Evolutionary conservation across 2,888 invertebrate species (phyloP).

Genomic region (Bugula neritina): DNA sequence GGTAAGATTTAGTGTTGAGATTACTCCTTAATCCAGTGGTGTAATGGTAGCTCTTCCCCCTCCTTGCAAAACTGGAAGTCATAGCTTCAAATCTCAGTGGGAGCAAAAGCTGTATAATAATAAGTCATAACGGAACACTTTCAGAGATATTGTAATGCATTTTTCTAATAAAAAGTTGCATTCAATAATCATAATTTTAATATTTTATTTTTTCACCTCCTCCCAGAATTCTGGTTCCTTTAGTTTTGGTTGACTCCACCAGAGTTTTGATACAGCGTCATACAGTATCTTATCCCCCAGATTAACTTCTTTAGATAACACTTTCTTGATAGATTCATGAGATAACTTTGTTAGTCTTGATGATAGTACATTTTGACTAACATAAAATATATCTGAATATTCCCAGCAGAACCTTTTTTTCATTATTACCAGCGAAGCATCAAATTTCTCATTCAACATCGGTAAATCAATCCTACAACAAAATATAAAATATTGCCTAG

Average conservation of each 20-base stretch:
- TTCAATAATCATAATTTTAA: too few relatives aligned
- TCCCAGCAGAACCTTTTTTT: not conserved
- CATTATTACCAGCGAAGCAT: slow-evolving; percentile 9
- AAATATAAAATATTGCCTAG: not conserved
- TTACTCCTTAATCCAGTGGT: too few relatives aligned
- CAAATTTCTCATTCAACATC: slow-evolving; percentile 4
- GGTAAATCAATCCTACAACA: not conserved
- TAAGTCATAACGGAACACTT: too few relatives aligned
- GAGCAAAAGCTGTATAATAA: too few relatives aligned
- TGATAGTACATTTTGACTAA: not conserved
- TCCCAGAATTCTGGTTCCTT: slow-evolving; percentile 1
- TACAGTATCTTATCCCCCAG: slow-evolving; percentile 13
- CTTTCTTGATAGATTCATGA: not conserved
- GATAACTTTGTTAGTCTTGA: not conserved
- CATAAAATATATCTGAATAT: slow-evolving; percentile 4
- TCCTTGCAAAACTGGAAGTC: too few relatives aligned
- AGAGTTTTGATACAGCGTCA: not conserved
- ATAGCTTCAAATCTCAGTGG: too few relatives aligned
- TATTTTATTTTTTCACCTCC: slow-evolving; percentile 18
- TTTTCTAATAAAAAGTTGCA: too few relatives aligned
- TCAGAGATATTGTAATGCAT: too few relatives aligned
- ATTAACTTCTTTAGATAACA: slow-evolving; percentile 9
- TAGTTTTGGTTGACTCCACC: slow-evolving; percentile 14
- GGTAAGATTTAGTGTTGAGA: too few relatives aligned
- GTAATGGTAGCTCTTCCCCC: too few relatives aligned